A percentile compares a stretch with the other conserved stretches of the same genome.
phyloP scores from a whole-genome alignment of 1,140 invertebrate genomes.

The Conus ventricosus region DNA sequence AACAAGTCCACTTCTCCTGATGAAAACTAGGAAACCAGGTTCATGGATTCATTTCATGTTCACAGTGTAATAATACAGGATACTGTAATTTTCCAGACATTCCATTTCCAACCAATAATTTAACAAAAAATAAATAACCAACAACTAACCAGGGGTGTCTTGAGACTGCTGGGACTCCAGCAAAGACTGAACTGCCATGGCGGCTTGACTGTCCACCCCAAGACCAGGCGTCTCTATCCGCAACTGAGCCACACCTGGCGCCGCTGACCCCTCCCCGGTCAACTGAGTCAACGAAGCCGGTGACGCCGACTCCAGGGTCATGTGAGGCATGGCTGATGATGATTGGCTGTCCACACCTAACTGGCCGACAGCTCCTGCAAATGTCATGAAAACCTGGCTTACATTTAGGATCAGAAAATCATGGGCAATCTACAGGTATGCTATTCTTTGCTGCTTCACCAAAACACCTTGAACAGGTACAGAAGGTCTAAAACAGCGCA shows the following conservation, averaged over 20 bases:
- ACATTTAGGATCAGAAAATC: no score
- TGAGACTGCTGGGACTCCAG: constrained; percentile 65
- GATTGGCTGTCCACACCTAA: constrained; percentile 23
- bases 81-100: no score
- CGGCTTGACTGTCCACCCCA: constrained; percentile 66
- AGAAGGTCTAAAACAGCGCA: no score
- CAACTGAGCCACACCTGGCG: background rate
- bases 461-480: no score
- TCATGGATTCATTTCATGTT: no score
- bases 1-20: no score
- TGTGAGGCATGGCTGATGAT: background rate
- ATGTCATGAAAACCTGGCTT: background rate
- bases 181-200: constrained; percentile 68
- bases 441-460: no score
- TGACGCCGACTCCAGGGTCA: background rate
- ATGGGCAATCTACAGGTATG: no score
- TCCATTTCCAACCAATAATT: background rate
- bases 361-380: constrained; percentile 22
- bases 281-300: background rate
- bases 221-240: background rate
- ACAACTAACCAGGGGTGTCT: constrained; percentile 50
- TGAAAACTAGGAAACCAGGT: no score
- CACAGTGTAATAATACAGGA: no score
- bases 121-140: background rate
- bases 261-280: background rate